A percentile compares a stretch with the other conserved stretches of the same genome.
phyloP scores from a whole-genome alignment of 1,140 invertebrate genomes.

The Caerostris darwini region DNA sequence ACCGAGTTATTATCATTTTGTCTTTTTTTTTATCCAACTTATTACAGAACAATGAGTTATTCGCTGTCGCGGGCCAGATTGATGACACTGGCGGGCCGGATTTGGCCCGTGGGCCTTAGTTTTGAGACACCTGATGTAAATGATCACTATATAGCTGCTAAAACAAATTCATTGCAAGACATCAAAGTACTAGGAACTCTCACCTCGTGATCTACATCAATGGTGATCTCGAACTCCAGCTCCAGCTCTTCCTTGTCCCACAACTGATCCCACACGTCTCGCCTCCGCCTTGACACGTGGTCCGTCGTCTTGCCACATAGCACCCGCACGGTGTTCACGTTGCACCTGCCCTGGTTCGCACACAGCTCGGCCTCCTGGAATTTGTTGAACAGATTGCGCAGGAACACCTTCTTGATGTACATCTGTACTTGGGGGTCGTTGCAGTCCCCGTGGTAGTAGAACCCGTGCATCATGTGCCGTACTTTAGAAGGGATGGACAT shows the following conservation, averaged over 20 bases:
- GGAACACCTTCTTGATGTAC: slow-evolving; percentile 45
- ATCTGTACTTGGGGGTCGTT: slow-evolving; percentile 45
- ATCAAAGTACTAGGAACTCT: too few species aligned
- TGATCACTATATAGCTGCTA: too few species aligned
- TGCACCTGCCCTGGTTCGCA: not conserved
- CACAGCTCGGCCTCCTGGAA: slow-evolving; percentile 3
- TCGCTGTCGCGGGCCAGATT: too few species aligned
- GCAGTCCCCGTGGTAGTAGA: slow-evolving; percentile 72
- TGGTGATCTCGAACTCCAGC: slow-evolving; percentile 68
- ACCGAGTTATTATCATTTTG: too few species aligned
- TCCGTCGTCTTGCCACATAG: slow-evolving; percentile 32
- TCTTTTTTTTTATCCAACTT: too few species aligned
- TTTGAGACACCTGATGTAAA: too few species aligned
- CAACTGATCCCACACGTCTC: slow-evolving; percentile 38
- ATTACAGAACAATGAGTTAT: too few species aligned
- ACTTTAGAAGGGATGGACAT: slow-evolving; percentile 39
- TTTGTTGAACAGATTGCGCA: not conserved
- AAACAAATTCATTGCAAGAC: too few species aligned
- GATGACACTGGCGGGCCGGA: too few species aligned
- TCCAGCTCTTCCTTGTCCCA: slow-evolving; percentile 49
- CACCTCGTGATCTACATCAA: slow-evolving; percentile 61
- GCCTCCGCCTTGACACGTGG: not conserved
- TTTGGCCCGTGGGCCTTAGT: too few species aligned
- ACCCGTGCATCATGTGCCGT: slow-evolving; percentile 4
- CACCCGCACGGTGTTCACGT: slow-evolving; percentile 37